These are phyloP conservation scores for Hydractinia echinata DNA, from an alignment of 30 jellyfish, hydroid and myxozoan species.

Conservation along the genomic window DNA sequence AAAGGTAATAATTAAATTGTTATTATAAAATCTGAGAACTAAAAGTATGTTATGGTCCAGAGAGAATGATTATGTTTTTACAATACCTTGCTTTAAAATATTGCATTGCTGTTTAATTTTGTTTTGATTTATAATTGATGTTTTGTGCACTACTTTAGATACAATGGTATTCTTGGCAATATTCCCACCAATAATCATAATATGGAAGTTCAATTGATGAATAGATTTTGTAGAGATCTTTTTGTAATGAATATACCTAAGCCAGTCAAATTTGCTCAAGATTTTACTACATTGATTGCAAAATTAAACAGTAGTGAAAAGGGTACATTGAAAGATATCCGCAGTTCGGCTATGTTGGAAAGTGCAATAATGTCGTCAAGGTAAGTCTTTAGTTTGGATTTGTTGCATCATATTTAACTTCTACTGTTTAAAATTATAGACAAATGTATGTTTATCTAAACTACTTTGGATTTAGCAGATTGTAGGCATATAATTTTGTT, in stretches of 20 bases:
- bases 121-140: background rate
- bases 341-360: background rate
- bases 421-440: too few relatives aligned
- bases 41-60: too few relatives aligned
- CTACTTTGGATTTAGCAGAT: too few relatives aligned
- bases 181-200: slow-evolving; percentile 1
- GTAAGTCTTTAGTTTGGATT: background rate
- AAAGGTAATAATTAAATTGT: background rate
- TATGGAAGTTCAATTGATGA: background rate
- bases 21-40: background rate
- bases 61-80: too few relatives aligned
- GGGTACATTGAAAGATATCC: slow-evolving; percentile 4
- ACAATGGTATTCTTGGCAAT: slow-evolving; percentile 7
- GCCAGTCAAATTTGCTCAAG: background rate
- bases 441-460: too few relatives aligned
- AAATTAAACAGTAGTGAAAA: background rate
- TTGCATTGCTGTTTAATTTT: background rate
- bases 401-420: background rate
- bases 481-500: background rate
- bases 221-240: background rate
- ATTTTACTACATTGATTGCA: background rate
- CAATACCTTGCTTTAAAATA: too few relatives aligned
- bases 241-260: background rate
- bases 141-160: background rate
- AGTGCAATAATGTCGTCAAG: slow-evolving; percentile 3